Base-by-base conservation (phyloP, 2,113 vertebrate genomes). In the Heterocephalus glaber region DNA sequence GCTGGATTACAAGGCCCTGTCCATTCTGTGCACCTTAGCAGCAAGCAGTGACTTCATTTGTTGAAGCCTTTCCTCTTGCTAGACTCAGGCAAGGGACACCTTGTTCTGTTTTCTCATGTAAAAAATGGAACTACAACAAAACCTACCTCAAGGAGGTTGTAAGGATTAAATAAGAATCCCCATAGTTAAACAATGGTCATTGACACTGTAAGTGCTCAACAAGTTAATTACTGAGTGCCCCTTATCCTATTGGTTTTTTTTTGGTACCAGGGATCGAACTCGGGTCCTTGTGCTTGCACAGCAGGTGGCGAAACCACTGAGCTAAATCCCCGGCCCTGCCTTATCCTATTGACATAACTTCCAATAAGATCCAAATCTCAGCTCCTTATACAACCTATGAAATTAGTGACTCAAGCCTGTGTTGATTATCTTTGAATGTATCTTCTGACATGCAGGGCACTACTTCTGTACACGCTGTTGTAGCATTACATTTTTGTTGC, bases 131-230 rank as follows among this genome's bases (percentile, higher is more conserved):
- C 44, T 82, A 63, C 13, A 16, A 13, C 16, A 54, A 41, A 20
- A 28, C 17, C 60, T 61, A 35, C 13, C 12, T 92, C 54, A 89
- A 56, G 7, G 60, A 88, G 74, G 54, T 68, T 74, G 56, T 77
- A 58, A 85, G 70, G 44, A 81, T 90, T 94, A 86, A 90, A 49
- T 84, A 33, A 76, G 61, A 86, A 44, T 85, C 24, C 91, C 5
- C 41, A 24, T 83, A 35, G 12, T 90, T 89, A 68, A 66, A 65
- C 38, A 65, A 61, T 12, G 28, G 24, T 35, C 72, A 38, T 28
- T 83, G 54, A 76, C 44, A 82, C 19, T 28, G 13, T 85, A 68
- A 83, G 24, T 77, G 63, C 47, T 92, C 38, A 65, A 47, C 16
- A 44, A 74, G 11, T 76, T 68, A 68, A 49, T 70, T 84, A 66